These are phyloP conservation scores for Egretta garzetta DNA, from an alignment of 2,113 vertebrate species.

Conservation along the genomic window DNA sequence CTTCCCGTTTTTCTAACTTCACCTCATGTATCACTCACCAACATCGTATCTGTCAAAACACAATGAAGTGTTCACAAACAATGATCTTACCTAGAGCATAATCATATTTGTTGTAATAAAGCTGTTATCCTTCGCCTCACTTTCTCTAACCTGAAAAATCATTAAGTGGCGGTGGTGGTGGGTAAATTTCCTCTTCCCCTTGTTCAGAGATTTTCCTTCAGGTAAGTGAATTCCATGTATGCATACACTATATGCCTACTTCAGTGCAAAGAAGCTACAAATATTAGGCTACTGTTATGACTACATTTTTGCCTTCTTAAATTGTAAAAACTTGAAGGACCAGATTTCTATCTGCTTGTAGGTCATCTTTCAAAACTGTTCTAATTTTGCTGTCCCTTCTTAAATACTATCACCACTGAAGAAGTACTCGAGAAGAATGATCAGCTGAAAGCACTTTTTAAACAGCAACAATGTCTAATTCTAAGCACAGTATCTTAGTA, in stretches of 20 bases:
- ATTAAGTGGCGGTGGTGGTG: accelerated
- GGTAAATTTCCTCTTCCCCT: not conserved
- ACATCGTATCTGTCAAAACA: not conserved
- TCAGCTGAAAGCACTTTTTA: not conserved
- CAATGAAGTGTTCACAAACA: not conserved
- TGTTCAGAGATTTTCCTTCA: not conserved
- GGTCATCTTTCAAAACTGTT: not conserved
- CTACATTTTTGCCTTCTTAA: not conserved
- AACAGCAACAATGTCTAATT: not conserved
- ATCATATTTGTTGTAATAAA: not conserved
- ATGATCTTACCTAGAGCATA: not conserved
- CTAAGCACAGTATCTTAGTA: not conserved
- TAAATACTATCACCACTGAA: not conserved
- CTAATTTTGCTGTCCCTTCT: not conserved
- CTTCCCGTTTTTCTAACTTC: not conserved
- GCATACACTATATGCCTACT: not conserved
- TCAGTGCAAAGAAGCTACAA: not conserved
- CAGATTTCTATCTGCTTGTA: not conserved
- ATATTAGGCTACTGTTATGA: not conserved
- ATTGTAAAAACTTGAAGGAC: not conserved
- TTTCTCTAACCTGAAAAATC: not conserved
- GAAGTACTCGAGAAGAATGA: not conserved
- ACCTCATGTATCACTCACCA: not conserved
- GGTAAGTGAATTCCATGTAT: not conserved
- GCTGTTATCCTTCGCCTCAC: not conserved